Conservation (phyloP, 64 coral and sea anemone species). For the Trachythela sp. region DNA sequence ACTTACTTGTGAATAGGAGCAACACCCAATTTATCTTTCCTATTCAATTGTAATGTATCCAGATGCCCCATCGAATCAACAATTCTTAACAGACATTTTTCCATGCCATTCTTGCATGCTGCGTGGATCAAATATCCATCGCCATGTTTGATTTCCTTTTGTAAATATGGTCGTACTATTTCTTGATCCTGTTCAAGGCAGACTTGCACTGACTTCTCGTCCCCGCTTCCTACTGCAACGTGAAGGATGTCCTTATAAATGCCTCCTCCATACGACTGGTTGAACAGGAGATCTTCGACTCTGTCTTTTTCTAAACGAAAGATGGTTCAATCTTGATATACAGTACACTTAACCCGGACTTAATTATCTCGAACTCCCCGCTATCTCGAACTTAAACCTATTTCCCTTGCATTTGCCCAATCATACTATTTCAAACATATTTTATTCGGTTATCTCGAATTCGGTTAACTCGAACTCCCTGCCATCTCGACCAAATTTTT, state of each 20-base stretch:
- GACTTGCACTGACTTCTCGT: neutral
- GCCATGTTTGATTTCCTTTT: neutral
- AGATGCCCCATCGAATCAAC: neutral
- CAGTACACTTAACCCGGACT: no score
- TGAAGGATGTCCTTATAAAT: neutral
- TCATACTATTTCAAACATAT: no score
- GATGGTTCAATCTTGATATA: no score
- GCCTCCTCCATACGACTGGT: neutral
- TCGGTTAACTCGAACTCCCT: no score
- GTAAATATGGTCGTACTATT: neutral
- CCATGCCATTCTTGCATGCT: neutral
- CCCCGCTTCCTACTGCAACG: neutral
- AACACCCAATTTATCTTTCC: neutral
- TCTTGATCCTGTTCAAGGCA: neutral
- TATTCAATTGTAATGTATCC: neutral
- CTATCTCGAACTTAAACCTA: no score
- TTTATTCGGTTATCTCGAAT: no score
- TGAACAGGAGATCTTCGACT: neutral
- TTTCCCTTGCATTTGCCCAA: no score
- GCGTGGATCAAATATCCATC: neutral
- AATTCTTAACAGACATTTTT: neutral
- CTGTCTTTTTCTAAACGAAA: neutral
- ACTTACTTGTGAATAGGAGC: constrained; percentile 11
- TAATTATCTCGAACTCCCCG: no score
- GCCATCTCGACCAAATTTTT: no score